Percentiles rank a stretch among this genome's conserved stretches.
Conservation (phyloP, 2,888 invertebrate genomes). For the Tryphoninae sp. region DNA sequence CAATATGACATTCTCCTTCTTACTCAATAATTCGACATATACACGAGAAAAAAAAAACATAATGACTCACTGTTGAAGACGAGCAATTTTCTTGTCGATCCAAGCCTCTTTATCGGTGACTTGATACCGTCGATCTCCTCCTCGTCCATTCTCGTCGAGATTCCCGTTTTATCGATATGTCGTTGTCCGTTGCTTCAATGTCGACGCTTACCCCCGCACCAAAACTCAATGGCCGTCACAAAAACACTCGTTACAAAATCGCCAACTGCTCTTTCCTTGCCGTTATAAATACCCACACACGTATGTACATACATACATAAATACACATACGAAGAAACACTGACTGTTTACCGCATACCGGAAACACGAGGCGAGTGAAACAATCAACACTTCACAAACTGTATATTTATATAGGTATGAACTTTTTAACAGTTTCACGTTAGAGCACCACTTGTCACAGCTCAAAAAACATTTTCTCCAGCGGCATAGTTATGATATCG, state of each 20-base stretch:
- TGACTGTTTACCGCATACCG: no score
- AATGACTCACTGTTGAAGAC: conserved; percentile 89
- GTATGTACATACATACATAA: no score
- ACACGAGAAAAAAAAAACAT: conserved; percentile 19
- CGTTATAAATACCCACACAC: conserved; percentile 13
- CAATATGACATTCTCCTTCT: neutral
- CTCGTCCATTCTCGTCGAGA: conserved; percentile 85
- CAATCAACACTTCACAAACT: no score
- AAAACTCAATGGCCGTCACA: no score
- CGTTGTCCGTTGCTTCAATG: no score
- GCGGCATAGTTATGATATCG: conserved; percentile 53
- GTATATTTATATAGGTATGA: no score
- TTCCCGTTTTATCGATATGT: conserved; percentile 26
- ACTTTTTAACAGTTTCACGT: conserved; percentile 22
- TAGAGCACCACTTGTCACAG: conserved; percentile 70
- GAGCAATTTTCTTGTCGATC: conserved; percentile 90
- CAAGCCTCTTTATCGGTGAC: conserved; percentile 90
- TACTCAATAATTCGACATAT: neutral
- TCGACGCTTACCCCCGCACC: no score
- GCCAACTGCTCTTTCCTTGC: conserved; percentile 21
- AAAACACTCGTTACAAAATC: neutral
- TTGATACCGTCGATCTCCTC: conserved; percentile 88
- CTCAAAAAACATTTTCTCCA: conserved; percentile 68
- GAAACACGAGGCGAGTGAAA: no score
- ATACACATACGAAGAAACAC: no score